Base-by-base conservation (phyloP, 2,797 vertebrate species). In the Vespertilio murinus region DNA sequence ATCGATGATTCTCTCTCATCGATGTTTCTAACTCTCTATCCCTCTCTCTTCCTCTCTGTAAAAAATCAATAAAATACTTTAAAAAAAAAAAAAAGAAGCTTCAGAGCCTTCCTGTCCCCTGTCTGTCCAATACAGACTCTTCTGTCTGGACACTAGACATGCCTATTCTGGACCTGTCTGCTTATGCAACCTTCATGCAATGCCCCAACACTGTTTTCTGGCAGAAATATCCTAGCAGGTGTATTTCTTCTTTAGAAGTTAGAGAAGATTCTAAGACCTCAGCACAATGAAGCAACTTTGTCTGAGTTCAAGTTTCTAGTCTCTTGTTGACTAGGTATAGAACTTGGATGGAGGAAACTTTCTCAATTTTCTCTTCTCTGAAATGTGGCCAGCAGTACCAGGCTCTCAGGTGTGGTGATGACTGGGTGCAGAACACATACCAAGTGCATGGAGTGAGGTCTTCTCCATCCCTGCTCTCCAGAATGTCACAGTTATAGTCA, bases 381-480 rank as follows among this genome's bases (percentile, higher is more conserved):
- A 69, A 70, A 54, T 30, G 52, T 38, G 42, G 4, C 64, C 17
- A 17, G 0, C 42, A 17, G 14, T 28, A 40, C 18, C 25, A 20
- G 1, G 17, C n/a, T 64, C 42, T 9, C 0, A 67, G 30, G 6
- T 17, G 1, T 3, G 5, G 71, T 7, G 4, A 8, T 6, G 4
- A 2, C 6, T 42, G 18, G 25, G 3, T 30, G 6, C 1, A 0
- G 33, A 8, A 12, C 8, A 8, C 3, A 17, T 1, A 5, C 5
- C 4, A 8, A 77, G 35, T 28, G 2, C 5, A 0, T 0, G 0
- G n/a, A 40, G 7, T 1, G 14, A 74, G n/a, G 28, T 17, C 5
- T 45, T 52, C 5, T 67, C 1, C 1, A 25, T 3, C 25, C 12
- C 1, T 1, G 12, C 18, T 77, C 25, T 73, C 22, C 6, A 8